Base-by-base conservation (phyloP, 2,888 invertebrate species). In the Coleophora flavipennella region DNA sequence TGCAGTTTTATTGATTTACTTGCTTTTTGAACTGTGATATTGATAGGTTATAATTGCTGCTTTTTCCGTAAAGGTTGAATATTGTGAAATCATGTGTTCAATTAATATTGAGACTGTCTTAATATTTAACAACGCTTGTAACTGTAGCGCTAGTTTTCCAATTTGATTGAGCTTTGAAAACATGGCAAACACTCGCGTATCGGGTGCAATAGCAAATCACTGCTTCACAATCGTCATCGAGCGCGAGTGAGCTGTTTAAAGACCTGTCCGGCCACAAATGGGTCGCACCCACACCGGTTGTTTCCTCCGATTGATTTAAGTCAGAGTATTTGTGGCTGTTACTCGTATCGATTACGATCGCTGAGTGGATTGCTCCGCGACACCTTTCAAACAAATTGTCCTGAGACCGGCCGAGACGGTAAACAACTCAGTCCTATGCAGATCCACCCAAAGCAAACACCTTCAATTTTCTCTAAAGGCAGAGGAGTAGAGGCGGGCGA, bases 311-410 rank as follows among this genome's bases (percentile, higher is more conserved):
- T 73, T 75, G 79, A 75, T 80, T 80, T 76, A 71, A 69, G 69
- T 58, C 44, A 54, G 63, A 61, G 65, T 70, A 65, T 67, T 70
- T 67, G 62, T 62, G 61, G 61, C 49, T 55, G 64, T 50, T 66
- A 62, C 65, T 66, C 65, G 68, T 69, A 71, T 68, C 68, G 62
- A 53, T 67, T 62, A 52, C 62, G 69, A 68, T 73, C 62, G 70
- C 59, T 64, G 70, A 80, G 81, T 77, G 79, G 78, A 83, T 81
- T 81, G 79, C 78, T 59, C 67, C 52, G 61, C 68, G 78, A 81
- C 79, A 80, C 81, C 84, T 84, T 80, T 84, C 79, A 81, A 81
- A 79, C 71, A 83, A 78, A 84, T 84, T 84, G 84, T 81, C 72
- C 68, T 68, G 84, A 79, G 76, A 77, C 74, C 70, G 57, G 48